phyloP scores from a whole-genome alignment of 2,113 vertebrate species.

The Oophaga pumilio region DNA sequence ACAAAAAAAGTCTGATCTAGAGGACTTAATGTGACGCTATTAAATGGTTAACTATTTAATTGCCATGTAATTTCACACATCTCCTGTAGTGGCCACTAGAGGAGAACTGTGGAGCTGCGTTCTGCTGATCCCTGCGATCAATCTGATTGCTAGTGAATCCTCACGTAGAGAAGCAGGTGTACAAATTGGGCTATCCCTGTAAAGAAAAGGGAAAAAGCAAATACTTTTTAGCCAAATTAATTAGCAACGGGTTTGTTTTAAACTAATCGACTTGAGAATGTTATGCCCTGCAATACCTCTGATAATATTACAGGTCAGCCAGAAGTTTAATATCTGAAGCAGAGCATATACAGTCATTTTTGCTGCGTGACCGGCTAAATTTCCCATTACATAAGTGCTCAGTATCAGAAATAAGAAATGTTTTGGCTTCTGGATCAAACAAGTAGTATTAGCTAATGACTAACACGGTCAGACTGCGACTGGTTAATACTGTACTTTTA shows the following conservation, averaged over 20 bases:
- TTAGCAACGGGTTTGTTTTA: neutral
- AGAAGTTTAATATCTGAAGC: neutral
- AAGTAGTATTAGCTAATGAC: neutral
- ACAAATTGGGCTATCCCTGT: too few relatives aligned
- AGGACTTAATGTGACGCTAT: too few relatives aligned
- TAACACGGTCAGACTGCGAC: neutral
- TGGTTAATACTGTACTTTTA: neutral
- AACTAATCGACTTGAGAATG: neutral
- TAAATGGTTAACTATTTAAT: too few relatives aligned
- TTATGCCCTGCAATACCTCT: neutral
- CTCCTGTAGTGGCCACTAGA: too few relatives aligned
- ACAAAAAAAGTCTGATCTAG: too few relatives aligned
- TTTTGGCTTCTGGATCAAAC: slow-evolving; percentile 6
- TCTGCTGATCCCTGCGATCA: too few relatives aligned
- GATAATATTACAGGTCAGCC: neutral
- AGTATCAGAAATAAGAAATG: neutral
- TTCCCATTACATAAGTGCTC: neutral
- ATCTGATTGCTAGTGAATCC: too few relatives aligned
- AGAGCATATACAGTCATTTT: neutral
- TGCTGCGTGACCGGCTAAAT: neutral
- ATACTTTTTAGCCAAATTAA: neutral
- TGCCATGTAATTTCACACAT: too few relatives aligned
- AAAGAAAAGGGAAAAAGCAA: too few relatives aligned
- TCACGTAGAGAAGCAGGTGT: too few relatives aligned
- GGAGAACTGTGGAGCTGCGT: too few relatives aligned